A percentile compares a stretch with the other conserved stretches of the same genome.
Conservation (phyloP, 2,113 vertebrate species). For the Psammodynastes pulverulentus region DNA sequence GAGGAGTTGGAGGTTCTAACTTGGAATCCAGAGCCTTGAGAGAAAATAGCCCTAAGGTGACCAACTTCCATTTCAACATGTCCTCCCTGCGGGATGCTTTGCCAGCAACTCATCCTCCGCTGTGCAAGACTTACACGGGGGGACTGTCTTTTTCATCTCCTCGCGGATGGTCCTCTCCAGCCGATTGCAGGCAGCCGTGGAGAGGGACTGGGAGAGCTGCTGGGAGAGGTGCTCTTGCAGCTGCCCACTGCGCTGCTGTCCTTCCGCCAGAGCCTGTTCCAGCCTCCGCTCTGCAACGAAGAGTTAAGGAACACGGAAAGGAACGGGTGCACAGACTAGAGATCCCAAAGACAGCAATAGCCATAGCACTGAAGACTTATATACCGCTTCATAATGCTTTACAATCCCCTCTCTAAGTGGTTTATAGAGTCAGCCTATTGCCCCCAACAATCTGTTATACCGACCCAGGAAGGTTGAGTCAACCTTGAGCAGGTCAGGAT, state of each 20-base stretch:
- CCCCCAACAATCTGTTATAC: too few relatives aligned
- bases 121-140: conserved; percentile 81
- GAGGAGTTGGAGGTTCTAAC: neutral
- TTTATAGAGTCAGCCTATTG: neutral
- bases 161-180: conserved; percentile 92
- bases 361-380: neutral
- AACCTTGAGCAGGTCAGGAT: too few relatives aligned
- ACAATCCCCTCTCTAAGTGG: neutral
- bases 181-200: conserved; percentile 77
- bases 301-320: conserved; percentile 70
- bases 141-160: conserved; percentile 92
- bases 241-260: conserved; percentile 83
- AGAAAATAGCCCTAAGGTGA: neutral
- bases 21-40: neutral
- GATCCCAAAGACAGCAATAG: neutral
- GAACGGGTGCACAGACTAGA: neutral
- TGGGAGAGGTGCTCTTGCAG: conserved; percentile 90
- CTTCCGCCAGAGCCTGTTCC: conserved; percentile 81
- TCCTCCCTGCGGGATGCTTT: neutral
- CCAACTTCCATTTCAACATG: neutral
- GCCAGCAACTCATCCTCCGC: neutral
- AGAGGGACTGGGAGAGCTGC: conserved; percentile 85
- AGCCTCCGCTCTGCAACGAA: conserved; percentile 77
- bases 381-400: neutral
- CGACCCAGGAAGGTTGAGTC: too few relatives aligned